These are phyloP conservation scores for Pectinophora gossypiella DNA, from an alignment of 1,140 invertebrate species.

Conservation along the genomic window DNA sequence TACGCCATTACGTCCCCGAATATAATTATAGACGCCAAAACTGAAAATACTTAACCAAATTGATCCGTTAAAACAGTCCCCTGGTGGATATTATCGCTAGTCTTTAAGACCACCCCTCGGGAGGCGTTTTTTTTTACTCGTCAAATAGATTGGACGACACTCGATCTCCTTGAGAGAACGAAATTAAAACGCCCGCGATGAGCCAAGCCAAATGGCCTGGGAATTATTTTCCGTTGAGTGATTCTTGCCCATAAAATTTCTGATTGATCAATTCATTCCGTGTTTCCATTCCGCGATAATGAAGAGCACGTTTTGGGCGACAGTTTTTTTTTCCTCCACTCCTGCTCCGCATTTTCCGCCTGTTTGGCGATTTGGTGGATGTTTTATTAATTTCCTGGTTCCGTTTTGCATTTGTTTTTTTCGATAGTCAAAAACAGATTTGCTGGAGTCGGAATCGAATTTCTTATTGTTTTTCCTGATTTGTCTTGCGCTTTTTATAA, in stretches of 20 bases:
- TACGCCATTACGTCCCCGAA: no score
- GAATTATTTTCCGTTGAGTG: constrained; percentile 73
- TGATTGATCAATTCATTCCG: constrained; percentile 73
- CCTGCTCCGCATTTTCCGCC: constrained; percentile 53
- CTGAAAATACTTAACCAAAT: background rate
- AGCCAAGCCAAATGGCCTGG: constrained; percentile 51
- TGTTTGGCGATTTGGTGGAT: constrained; percentile 61
- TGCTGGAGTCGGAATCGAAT: constrained; percentile 8
- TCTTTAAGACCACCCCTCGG: constrained; percentile 35
- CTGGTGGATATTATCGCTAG: constrained; percentile 42
- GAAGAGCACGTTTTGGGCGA: constrained; percentile 58
- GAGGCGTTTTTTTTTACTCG: constrained; percentile 49
- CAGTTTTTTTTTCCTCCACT: constrained; percentile 37
- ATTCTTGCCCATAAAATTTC: constrained; percentile 71
- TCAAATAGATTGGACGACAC: constrained; percentile 64
- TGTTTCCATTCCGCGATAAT: constrained; percentile 64
- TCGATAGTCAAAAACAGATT: constrained; percentile 46
- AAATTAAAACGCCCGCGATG: constrained; percentile 71
- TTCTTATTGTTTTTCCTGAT: background rate
- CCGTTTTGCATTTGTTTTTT: constrained; percentile 21
- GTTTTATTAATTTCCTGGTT: constrained; percentile 54
- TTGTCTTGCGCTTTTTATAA: no score
- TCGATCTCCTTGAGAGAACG: constrained; percentile 64
- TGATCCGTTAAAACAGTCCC: constrained; percentile 25
- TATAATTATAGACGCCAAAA: background rate